Base-by-base conservation (phyloP, 2,113 vertebrate species). In the Theristicus caerulescens region DNA sequence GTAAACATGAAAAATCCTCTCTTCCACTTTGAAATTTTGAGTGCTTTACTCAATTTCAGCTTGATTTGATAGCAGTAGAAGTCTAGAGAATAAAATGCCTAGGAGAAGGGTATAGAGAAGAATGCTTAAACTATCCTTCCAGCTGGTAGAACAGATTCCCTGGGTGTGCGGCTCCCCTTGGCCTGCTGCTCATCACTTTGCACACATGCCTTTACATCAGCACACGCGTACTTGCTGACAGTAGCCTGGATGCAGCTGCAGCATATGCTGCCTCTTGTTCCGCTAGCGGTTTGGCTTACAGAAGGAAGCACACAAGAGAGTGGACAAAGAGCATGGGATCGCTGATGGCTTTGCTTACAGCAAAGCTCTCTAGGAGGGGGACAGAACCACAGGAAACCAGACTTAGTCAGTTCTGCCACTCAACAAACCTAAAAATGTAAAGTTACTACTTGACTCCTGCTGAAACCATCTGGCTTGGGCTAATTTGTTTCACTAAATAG, bases 151-250 rank as follows among this genome's bases (percentile, higher is more conserved):
- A 9, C 3, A 47, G 36, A 49, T n/a, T 46, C 34, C 10, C 12
- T 1, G 0, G 3, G 13, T 3, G n/a, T 20, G 5, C 3, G 2
- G 40, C n/a, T 38, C 32, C 32, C 13, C 13, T 2, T 3, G 22
- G 44, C 36, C n/a, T 9, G 46, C 13, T 1, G 12, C 29, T 8
- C 8, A 2, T 15, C 38, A 2, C 29, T 8, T 22, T 5, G 57
- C 57, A 34, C 14, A 0, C 5, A 8, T 4, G 1, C 29, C 27
- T 8, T 15, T 3, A 18, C 54, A 36, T 5, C 44, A 31, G 62
- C 36, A 16, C 32, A 21, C 9, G 2, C 1, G 1, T 11, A 7
- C 54, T 18, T 13, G n/a, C 49, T 20, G 17, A n/a, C 31, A 17
- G 72, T 13, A 49, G 42, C 72, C 8, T 11, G 22, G 36, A 13